Evolutionary conservation across 2,797 vertebrate genomes (phyloP).

Genomic region (Gobionotothen gibberifrons): DNA sequence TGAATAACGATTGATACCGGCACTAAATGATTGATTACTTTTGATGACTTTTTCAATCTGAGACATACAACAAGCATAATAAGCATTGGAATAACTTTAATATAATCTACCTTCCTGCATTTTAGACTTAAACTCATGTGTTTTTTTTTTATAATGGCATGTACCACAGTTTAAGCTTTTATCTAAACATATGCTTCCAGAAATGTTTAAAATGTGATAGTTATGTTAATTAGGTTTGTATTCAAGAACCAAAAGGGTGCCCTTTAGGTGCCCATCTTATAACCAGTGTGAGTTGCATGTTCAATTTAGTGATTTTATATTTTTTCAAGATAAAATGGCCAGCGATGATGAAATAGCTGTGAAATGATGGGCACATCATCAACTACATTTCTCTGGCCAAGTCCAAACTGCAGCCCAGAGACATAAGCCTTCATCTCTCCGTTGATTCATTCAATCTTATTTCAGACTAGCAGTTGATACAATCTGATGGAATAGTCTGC

Average conservation of each 20-base stretch:
- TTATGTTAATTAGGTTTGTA: slow-evolving; percentile 12
- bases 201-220: no score
- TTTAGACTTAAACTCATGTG: not conserved
- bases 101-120: no score
- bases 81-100: not conserved
- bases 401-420: slow-evolving; percentile 54
- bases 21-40: no score
- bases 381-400: slow-evolving; percentile 58
- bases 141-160: not conserved
- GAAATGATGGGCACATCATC: slow-evolving; percentile 59
- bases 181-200: no score
- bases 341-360: slow-evolving; percentile 47
- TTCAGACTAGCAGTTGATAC: slow-evolving; percentile 75
- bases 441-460: slow-evolving; percentile 81
- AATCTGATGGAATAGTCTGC: slow-evolving; percentile 80
- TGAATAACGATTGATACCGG: not conserved
- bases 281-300: slow-evolving; percentile 14
- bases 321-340: slow-evolving; percentile 9
- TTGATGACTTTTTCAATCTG: no score
- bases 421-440: slow-evolving; percentile 69
- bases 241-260: slow-evolving; percentile 10
- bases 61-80: not conserved
- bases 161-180: not conserved
- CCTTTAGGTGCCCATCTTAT: slow-evolving; percentile 25
- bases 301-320: slow-evolving; percentile 14